Conservation (phyloP, 2,797 vertebrate genomes). For the Neostethus bicornis region DNA sequence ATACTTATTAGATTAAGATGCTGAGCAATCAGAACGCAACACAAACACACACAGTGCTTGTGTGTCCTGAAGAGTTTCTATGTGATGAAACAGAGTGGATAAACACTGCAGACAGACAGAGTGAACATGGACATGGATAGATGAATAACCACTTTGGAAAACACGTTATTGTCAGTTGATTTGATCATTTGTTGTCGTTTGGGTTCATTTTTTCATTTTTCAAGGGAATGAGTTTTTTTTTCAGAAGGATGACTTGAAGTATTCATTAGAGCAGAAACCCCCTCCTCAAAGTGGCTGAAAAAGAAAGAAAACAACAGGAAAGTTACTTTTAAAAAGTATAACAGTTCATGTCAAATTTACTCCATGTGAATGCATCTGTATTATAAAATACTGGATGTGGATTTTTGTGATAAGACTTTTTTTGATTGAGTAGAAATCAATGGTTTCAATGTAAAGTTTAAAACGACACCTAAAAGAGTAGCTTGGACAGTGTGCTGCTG, state of each 20-base stretch:
- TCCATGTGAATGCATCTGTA: no score
- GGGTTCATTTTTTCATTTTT: constrained; percentile 69
- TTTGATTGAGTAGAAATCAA: no score
- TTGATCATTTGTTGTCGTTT: constrained; percentile 74
- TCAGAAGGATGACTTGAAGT: constrained; percentile 77
- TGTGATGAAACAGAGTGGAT: constrained; percentile 60
- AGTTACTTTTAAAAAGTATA: constrained; percentile 5
- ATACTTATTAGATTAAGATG: constrained; percentile 3
- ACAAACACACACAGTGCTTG: constrained; percentile 61
- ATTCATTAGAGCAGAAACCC: constrained; percentile 58
- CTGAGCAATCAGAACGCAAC: constrained; percentile 23
- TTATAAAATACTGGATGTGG: no score
- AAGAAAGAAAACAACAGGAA: constrained; percentile 9
- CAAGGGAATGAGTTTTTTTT: constrained; percentile 83
- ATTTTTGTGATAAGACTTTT: no score
- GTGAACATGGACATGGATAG: constrained; percentile 80
- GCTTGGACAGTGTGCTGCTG: no score
- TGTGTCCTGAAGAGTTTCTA: constrained; percentile 33
- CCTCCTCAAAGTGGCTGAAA: constrained; percentile 89
- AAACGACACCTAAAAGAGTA: no score
- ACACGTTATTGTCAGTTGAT: constrained; percentile 74
- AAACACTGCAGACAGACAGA: constrained; percentile 79
- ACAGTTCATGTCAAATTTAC: neutral
- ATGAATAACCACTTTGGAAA: constrained; percentile 79
- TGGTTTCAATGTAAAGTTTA: no score